Evolutionary conservation across 1,140 invertebrate genomes (phyloP).

Genomic region (Plutomurus gul): DNA sequence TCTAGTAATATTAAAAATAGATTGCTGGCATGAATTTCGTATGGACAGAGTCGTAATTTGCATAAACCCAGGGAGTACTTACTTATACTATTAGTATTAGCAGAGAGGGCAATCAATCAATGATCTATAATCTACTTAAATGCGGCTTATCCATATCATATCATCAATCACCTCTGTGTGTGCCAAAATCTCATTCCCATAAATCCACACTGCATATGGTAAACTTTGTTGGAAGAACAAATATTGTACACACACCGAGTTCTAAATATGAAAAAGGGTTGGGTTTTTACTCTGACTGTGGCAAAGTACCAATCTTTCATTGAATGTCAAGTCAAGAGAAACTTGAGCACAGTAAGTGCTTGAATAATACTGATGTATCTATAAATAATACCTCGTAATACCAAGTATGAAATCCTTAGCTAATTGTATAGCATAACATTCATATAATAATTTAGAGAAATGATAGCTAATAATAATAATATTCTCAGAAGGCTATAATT

Average conservation of each 20-base stretch:
- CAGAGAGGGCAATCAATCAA: background rate
- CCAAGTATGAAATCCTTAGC: too few species aligned
- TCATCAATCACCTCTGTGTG: background rate
- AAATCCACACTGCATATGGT: background rate
- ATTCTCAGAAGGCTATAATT: background rate
- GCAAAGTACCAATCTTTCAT: background rate
- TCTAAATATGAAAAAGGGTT: background rate
- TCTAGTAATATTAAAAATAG: too few species aligned
- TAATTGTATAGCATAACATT: too few species aligned
- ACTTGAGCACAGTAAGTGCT: too few species aligned
- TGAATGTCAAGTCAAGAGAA: conserved; percentile 6
- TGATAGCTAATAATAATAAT: conserved; percentile 5
- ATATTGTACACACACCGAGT: too few species aligned
- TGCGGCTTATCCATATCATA: background rate
- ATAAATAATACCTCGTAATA: too few species aligned
- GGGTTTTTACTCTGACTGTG: background rate
- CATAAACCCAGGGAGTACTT: too few species aligned
- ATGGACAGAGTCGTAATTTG: background rate
- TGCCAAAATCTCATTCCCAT: background rate
- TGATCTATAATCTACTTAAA: background rate
- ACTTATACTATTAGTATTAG: too few species aligned
- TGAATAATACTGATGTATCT: too few species aligned
- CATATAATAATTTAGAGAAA: background rate
- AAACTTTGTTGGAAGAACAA: too few species aligned
- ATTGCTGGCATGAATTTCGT: background rate